phyloP scores from a whole-genome alignment of 2,113 vertebrate species.

The Litocranius walleri region DNA sequence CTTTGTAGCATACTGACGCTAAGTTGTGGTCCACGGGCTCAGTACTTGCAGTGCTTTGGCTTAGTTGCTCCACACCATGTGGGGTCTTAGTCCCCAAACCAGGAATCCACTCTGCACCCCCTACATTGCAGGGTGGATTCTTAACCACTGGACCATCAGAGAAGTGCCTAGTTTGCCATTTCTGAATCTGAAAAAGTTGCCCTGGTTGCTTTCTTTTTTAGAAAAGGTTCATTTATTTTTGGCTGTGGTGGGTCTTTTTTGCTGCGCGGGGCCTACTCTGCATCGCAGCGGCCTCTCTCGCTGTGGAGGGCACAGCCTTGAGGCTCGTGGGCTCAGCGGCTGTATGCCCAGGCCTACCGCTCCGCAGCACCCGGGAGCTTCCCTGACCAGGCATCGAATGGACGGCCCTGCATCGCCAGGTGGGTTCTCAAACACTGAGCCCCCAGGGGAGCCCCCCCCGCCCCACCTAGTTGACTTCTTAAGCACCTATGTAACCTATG shows the following conservation, averaged over 20 bases:
- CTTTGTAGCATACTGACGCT: not conserved
- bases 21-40: not conserved
- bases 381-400: not conserved
- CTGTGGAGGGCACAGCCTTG: not conserved
- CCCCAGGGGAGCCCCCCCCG: not conserved
- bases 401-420: not conserved
- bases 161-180: not conserved
- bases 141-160: not conserved
- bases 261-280: not conserved
- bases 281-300: not conserved
- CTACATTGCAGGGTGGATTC: not conserved
- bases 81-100: not conserved
- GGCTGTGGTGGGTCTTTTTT: not conserved
- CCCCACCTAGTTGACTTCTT: not conserved
- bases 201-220: not conserved
- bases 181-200: conserved; percentile 11
- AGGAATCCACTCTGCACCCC: not conserved
- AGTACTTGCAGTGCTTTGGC: not conserved
- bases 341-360: not conserved
- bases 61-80: not conserved
- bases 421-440: not conserved
- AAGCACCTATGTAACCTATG: not conserved
- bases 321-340: not conserved
- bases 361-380: not conserved
- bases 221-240: not conserved